These are phyloP conservation scores for Neocloeon triangulifer DNA, from an alignment of 1,140 invertebrate genomes.

Conservation along the genomic window DNA sequence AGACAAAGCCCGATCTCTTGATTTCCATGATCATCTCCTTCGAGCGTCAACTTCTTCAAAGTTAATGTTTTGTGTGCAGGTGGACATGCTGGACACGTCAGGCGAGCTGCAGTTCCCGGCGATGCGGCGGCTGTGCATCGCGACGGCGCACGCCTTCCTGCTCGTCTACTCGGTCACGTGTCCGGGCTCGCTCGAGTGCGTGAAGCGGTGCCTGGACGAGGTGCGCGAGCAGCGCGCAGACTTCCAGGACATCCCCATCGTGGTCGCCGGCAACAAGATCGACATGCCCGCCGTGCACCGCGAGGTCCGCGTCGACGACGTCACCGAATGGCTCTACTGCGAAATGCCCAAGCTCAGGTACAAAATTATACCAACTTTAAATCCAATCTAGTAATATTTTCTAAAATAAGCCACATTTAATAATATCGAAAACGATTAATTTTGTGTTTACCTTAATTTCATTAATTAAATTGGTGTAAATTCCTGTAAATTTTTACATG, in stretches of 20 bases:
- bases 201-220: slow-evolving; percentile 64
- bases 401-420: no score
- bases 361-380: no score
- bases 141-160: slow-evolving; percentile 73
- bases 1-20: no score
- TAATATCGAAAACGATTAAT: no score
- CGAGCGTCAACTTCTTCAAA: no score
- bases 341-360: slow-evolving; percentile 46
- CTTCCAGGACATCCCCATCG: slow-evolving; percentile 61
- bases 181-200: slow-evolving; percentile 43
- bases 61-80: no score
- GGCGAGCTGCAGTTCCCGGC: slow-evolving; percentile 73
- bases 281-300: slow-evolving; percentile 35
- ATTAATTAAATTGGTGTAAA: no score
- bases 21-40: no score
- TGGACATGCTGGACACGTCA: slow-evolving; percentile 74
- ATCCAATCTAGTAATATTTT: no score
- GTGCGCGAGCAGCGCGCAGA: slow-evolving; percentile 56
- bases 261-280: slow-evolving; percentile 64
- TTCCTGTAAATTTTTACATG: no score
- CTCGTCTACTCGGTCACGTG: slow-evolving; percentile 72
- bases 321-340: slow-evolving; percentile 56
- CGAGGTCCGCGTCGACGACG: slow-evolving; percentile 48
- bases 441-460: no score
- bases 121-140: slow-evolving; percentile 65